Conservation (phyloP, 2,113 vertebrate species). For the Tachysurus vachellii region DNA sequence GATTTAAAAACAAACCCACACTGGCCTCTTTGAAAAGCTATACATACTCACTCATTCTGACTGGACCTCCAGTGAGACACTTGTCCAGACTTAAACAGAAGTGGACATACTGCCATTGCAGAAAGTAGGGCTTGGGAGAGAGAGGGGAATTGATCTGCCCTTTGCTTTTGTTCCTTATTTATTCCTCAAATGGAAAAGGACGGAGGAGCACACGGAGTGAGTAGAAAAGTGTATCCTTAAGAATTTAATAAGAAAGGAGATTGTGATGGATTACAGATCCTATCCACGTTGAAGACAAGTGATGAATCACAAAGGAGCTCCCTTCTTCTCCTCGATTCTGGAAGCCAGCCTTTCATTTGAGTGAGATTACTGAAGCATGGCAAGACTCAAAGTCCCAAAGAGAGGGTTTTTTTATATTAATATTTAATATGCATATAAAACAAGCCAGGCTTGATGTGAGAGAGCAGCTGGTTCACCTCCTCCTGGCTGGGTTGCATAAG, state of each 20-base stretch:
- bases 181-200: conserved; percentile 76
- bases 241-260: conserved; percentile 82
- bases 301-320: conserved; percentile 75
- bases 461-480: conserved; percentile 29
- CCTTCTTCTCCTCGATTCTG: conserved; percentile 61
- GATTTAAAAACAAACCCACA: conserved; percentile 8
- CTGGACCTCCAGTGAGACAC: conserved; percentile 14
- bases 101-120: not conserved
- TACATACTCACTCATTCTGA: not conserved
- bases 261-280: conserved; percentile 80
- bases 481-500: conserved; percentile 33
- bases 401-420: conserved; percentile 74
- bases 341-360: conserved; percentile 77
- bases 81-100: conserved; percentile 13
- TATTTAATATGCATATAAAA: conserved; percentile 78
- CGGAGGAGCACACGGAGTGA: conserved; percentile 70
- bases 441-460: conserved; percentile 68
- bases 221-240: conserved; percentile 76
- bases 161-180: conserved; percentile 72
- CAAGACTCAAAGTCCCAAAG: conserved; percentile 66
- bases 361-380: conserved; percentile 74
- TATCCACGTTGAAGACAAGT: conserved; percentile 78
- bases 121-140: not conserved
- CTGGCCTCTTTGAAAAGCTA: conserved; percentile 2
- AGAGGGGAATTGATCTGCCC: conserved; percentile 62